Conservation (phyloP, 2,113 vertebrate species). For the Entosphenus tridentatus region DNA sequence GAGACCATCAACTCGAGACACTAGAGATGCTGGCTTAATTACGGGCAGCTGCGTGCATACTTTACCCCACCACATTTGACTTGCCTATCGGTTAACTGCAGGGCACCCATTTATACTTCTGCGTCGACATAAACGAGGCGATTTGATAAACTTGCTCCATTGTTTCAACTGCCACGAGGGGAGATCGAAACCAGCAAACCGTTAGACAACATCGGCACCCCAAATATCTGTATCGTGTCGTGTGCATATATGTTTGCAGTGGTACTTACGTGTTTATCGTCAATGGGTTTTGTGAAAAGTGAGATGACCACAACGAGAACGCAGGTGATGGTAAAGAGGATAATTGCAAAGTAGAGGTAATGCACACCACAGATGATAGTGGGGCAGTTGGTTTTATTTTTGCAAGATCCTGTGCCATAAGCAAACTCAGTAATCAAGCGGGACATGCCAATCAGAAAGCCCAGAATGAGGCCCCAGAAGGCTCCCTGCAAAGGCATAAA, state of each 20-base stretch:
- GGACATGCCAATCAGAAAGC: slow-evolving; percentile 33
- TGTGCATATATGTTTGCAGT: neutral
- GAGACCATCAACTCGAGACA: no score
- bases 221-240: neutral
- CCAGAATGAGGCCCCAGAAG: slow-evolving; percentile 52
- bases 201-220: neutral
- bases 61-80: neutral
- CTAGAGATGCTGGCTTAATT: no score
- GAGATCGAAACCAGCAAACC: neutral
- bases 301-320: slow-evolving; percentile 37
- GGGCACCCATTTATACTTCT: neutral
- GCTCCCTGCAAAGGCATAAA: slow-evolving; percentile 38
- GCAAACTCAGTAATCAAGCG: slow-evolving; percentile 69
- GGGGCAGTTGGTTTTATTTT: slow-evolving; percentile 42
- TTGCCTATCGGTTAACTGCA: neutral
- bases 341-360: slow-evolving; percentile 75
- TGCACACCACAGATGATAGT: slow-evolving; percentile 71
- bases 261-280: slow-evolving; percentile 55
- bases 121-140: neutral
- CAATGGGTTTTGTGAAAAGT: slow-evolving; percentile 66
- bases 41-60: no score
- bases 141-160: neutral
- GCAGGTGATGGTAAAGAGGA: slow-evolving; percentile 33
- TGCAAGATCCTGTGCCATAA: slow-evolving; percentile 57
- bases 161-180: no score